A percentile compares a stretch with the other conserved stretches of the same genome.
These are phyloP conservation scores for Otolemur crassicaudatus DNA, from an alignment of 2,797 vertebrate genomes.

Conservation along the genomic window DNA sequence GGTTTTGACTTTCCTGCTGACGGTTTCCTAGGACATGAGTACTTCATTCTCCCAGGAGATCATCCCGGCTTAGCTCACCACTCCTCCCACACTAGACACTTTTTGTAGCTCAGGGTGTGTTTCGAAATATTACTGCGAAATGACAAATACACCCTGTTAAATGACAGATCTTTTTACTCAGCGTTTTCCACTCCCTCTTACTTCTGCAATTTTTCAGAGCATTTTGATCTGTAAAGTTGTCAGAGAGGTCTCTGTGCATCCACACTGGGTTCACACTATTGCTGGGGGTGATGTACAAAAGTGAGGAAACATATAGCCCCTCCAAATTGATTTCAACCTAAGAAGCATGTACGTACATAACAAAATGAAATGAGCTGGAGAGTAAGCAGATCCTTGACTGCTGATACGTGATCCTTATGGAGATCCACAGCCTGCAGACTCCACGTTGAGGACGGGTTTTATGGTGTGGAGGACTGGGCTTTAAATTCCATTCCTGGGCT, in stretches of 20 bases:
- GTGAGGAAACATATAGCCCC: background rate
- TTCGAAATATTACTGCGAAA: slow-evolving; percentile 66
- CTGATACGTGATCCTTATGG: too few relatives aligned
- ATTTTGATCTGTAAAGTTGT: background rate
- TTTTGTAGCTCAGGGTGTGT: slow-evolving; percentile 45
- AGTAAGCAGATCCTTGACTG: background rate
- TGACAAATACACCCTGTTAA: slow-evolving; percentile 27
- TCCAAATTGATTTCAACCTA: background rate
- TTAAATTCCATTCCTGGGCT: background rate
- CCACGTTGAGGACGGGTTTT: background rate
- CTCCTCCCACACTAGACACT: slow-evolving; percentile 41
- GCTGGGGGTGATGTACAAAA: background rate
- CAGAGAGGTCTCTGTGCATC: background rate
- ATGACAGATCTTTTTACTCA: background rate
- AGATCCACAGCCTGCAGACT: background rate
- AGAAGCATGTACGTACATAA: background rate
- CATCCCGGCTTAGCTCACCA: background rate
- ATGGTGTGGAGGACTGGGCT: background rate
- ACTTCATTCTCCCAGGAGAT: slow-evolving; percentile 23
- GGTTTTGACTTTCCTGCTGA: background rate
- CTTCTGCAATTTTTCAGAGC: background rate
- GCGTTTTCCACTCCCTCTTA: background rate
- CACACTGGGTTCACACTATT: background rate
- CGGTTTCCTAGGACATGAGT: background rate
- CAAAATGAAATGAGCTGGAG: background rate